Evolutionary conservation across 1,140 invertebrate species (phyloP), one percentile per base, ranked within the genome.

Genomic region (Apis florea): DNA sequence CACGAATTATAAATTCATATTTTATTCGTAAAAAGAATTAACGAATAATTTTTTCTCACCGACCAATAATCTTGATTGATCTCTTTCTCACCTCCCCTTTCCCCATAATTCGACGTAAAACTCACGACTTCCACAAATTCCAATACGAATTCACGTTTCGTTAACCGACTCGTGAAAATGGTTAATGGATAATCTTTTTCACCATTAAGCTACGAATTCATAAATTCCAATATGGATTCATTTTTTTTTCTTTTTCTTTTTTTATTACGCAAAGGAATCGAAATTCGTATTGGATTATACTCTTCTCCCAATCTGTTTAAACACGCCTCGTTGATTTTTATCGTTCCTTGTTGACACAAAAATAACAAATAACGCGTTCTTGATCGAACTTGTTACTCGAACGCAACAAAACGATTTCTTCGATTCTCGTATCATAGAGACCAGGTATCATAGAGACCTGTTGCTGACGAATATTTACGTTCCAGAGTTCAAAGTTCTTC

Each of bases 391-490:
- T n/a, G n/a, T n/a, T 64, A 40, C n/a, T 47, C 49, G 51, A 31
- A n/a, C n/a, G 24, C n/a, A 51, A 21, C 47, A 24, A 21, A 40
- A 10, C 63, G 47, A 15, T 66, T 54, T 21, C 6, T 68, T 59
- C 61, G 49, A 9, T 54, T 53, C 49, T 66, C 63, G 77, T 70
- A 59, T 82, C 68, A n/a, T n/a, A n/a, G n/a, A n/a, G n/a, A n/a
- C n/a, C n/a, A n/a, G n/a, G 40, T 51, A 47, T 76, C 66, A 68
- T 54, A 69, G 70, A 26, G 17, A 83, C 82, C 82, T 80, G 77
- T 83, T 83, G 82, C 82, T 68, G 76, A 66, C 54, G 68, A 66
- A 83, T 79, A 79, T 82, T 75, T 77, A 81, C 77, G 77, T 71
- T 24, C n/a, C 9, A 51, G 26, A 72, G 49, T 40, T n/a, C 77